A percentile compares a stretch with the other conserved stretches of the same genome.
Evolutionary conservation across 1,140 invertebrate genomes (phyloP).

Genomic region (Drosophila parabipectinata): DNA sequence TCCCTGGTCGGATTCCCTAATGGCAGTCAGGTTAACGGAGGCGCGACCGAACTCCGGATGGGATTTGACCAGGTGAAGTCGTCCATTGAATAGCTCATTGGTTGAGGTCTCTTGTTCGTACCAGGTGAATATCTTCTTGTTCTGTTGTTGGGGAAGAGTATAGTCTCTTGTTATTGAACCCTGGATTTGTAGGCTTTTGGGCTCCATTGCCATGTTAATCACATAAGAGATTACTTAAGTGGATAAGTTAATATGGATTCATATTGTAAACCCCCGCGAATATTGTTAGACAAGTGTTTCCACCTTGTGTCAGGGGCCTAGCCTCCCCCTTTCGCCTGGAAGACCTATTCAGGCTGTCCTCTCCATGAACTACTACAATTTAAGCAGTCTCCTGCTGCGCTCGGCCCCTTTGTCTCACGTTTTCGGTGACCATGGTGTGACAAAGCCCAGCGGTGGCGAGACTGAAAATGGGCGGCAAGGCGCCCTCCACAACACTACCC

Average conservation of each 20-base stretch:
- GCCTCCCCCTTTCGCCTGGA: neutral
- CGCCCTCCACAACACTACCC: no score
- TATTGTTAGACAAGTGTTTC: neutral
- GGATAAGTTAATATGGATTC: no score
- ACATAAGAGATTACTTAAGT: no score
- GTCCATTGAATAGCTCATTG: slow-evolving; percentile 89
- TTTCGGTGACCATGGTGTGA: slow-evolving; percentile 36
- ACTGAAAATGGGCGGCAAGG: neutral
- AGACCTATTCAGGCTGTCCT: neutral
- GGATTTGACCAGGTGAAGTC: slow-evolving; percentile 88
- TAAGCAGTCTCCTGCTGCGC: slow-evolving; percentile 62
- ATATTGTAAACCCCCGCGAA: neutral
- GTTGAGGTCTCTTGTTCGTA: slow-evolving; percentile 89
- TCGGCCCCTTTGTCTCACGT: neutral
- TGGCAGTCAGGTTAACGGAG: slow-evolving; percentile 94
- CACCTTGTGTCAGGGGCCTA: neutral
- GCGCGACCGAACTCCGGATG: slow-evolving; percentile 88
- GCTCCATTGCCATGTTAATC: no score
- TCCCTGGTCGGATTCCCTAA: slow-evolving; percentile 94
- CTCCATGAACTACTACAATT: slow-evolving; percentile 56
- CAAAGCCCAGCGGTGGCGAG: slow-evolving; percentile 40
- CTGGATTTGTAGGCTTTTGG: neutral
- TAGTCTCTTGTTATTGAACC: neutral
- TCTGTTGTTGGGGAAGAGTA: slow-evolving; percentile 84
- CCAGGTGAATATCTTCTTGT: slow-evolving; percentile 90